phyloP scores from a whole-genome alignment of 1,140 invertebrate species.

The Riptortus pedestris region DNA sequence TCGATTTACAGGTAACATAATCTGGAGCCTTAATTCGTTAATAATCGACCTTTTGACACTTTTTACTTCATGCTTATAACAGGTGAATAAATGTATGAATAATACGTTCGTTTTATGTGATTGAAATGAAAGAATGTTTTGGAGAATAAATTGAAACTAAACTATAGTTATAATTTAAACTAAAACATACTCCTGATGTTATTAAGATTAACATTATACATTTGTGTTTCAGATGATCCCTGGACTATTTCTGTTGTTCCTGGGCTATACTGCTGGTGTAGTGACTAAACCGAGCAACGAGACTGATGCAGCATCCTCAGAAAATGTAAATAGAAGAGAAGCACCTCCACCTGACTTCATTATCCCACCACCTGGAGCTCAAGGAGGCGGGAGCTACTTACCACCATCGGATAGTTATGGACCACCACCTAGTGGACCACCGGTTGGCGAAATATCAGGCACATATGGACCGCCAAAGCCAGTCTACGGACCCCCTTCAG shows the following conservation, averaged over 20 bases:
- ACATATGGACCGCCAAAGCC: constrained; percentile 20
- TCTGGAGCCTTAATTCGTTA: no score
- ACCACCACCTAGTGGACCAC: constrained; percentile 31
- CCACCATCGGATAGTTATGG: constrained; percentile 38
- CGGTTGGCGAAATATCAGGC: constrained; percentile 35
- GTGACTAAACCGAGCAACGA: constrained; percentile 19
- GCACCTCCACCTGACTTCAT: constrained; percentile 20
- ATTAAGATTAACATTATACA: background rate
- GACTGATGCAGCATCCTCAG: constrained; percentile 18
- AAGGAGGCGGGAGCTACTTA: constrained; percentile 32
- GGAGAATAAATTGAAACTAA: no score
- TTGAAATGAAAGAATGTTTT: no score
- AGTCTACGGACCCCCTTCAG: constrained; percentile 33
- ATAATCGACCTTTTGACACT: no score
- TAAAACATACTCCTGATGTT: background rate
- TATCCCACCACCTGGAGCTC: constrained; percentile 34
- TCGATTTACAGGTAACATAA: no score
- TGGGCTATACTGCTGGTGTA: constrained; percentile 14
- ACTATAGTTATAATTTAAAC: no score
- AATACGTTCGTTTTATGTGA: no score
- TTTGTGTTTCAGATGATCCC: constrained; percentile 27
- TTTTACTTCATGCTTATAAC: no score
- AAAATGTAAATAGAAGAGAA: constrained; percentile 22
- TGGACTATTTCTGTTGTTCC: constrained; percentile 20
- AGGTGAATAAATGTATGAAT: no score